Base-by-base conservation (phyloP, 2,888 invertebrate species). In the Chironomus riparius region DNA sequence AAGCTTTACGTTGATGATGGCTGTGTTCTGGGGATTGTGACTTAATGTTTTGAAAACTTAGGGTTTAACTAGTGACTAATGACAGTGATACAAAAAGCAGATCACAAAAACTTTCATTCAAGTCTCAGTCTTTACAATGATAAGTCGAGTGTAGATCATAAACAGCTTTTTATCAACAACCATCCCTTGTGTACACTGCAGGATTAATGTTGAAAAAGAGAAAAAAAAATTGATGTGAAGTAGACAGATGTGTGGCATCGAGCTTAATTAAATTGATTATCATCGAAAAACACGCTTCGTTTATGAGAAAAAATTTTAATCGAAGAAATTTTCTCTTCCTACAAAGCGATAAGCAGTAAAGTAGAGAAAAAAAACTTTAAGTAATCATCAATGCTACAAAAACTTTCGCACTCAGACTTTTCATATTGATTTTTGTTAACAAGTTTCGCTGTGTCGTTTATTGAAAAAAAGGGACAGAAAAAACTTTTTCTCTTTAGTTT, bases 401-500 rank as follows among this genome's bases (percentile, higher is more conserved):
- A 65, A 24, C 13, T 65, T 65, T 65, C 24, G 13, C 56, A 38
- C 38, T 38, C 38, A 38, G 38, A 65, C 22, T 24, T 24, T 62
- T 70, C 70, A 48, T 68, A 72, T 72, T 72, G 72, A 72, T 72
- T 72, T 72, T 72, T 18, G 47, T 62, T 61, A 47, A 65, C 47
- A 68, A 68, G 68, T 28, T 68, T 65, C 13, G 65, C 56, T 15
- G 24, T 65, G 65, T 13, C 65, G 13, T 65, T 65, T 65, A 71
- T 71, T 71, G 71, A 70, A 70, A 71, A 71, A n/a, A 71, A 15
- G 18, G 18, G 21, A 0, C 2, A 12, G 48, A 15, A 15, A 5
- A 22, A 71, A 71, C 12, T 4, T 68, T 68, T 68, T 65, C n/a
- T 24, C 18, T 15, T 70, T 56, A 38, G 38, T 38, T 38, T 5